Conservation (phyloP, 2,888 invertebrate genomes). For the Trilocha varians region DNA sequence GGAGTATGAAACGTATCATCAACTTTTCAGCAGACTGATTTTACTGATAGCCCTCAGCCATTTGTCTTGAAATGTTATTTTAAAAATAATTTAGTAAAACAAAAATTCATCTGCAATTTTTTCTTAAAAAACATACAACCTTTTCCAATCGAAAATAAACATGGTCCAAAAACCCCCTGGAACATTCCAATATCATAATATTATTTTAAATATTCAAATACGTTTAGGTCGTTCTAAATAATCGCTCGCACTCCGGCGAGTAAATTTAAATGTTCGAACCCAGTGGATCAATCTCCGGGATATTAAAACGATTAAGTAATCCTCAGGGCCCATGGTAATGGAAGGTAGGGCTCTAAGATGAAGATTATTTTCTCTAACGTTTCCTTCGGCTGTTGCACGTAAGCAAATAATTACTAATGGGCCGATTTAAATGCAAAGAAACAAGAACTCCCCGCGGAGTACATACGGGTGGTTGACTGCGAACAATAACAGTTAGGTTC, state of each 20-base stretch:
- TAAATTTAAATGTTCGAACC: slow-evolving; percentile 26
- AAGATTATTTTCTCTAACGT: slow-evolving; percentile 5
- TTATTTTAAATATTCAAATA: neutral
- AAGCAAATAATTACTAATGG: slow-evolving; percentile 7
- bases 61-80: too few species aligned
- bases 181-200: neutral
- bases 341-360: slow-evolving; percentile 8
- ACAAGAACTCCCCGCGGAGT: neutral
- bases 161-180: too few species aligned
- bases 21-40: too few species aligned
- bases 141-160: too few species aligned
- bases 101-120: too few species aligned
- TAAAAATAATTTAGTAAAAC: too few species aligned
- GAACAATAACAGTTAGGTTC: neutral
- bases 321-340: slow-evolving; percentile 16
- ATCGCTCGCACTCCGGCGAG: slow-evolving; percentile 5
- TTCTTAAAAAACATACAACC: too few species aligned
- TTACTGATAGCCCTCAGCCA: too few species aligned
- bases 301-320: slow-evolving; percentile 29
- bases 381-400: slow-evolving; percentile 3
- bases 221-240: neutral
- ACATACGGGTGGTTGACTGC: neutral
- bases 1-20: too few species aligned
- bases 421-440: slow-evolving; percentile 6
- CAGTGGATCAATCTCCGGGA: slow-evolving; percentile 37